Percentiles rank a stretch among this genome's conserved stretches.
Evolutionary conservation across 2,113 vertebrate genomes (phyloP).

Genomic region (Actenoides hombroni): DNA sequence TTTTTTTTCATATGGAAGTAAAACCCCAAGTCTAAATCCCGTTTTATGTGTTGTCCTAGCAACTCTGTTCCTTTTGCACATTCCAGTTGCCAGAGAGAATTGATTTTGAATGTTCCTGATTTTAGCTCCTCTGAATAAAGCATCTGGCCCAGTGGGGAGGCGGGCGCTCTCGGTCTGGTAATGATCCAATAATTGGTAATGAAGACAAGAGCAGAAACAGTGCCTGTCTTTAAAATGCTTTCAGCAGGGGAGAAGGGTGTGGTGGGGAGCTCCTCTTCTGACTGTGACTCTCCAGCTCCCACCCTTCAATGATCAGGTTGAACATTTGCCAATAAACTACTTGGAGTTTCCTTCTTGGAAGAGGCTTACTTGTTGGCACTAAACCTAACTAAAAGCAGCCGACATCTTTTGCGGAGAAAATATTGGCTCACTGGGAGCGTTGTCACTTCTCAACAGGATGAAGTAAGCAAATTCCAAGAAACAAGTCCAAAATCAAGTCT

Average conservation of each 20-base stretch:
- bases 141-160: conserved; percentile 40
- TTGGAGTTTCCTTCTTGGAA: not conserved
- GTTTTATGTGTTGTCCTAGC: conserved; percentile 63
- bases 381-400: not conserved
- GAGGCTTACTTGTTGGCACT: not conserved
- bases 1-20: not conserved
- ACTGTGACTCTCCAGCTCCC: not conserved
- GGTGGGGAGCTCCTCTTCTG: not conserved
- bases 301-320: not conserved
- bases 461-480: not conserved
- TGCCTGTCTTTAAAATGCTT: not conserved
- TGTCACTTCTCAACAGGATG: not conserved
- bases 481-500: not conserved
- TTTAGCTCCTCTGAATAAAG: conserved; percentile 36
- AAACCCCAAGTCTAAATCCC: not conserved
- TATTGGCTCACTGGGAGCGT: accelerated
- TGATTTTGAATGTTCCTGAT: conserved; percentile 32
- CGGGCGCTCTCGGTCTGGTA: not conserved
- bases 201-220: conserved; percentile 8
- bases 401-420: not conserved
- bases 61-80: conserved; percentile 38
- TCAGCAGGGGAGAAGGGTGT: not conserved
- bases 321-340: not conserved
- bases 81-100: conserved; percentile 60
- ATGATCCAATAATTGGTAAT: not conserved